These are phyloP conservation scores for Hylomyscus alleni DNA, from an alignment of 2,797 vertebrate species.

Conservation along the genomic window DNA sequence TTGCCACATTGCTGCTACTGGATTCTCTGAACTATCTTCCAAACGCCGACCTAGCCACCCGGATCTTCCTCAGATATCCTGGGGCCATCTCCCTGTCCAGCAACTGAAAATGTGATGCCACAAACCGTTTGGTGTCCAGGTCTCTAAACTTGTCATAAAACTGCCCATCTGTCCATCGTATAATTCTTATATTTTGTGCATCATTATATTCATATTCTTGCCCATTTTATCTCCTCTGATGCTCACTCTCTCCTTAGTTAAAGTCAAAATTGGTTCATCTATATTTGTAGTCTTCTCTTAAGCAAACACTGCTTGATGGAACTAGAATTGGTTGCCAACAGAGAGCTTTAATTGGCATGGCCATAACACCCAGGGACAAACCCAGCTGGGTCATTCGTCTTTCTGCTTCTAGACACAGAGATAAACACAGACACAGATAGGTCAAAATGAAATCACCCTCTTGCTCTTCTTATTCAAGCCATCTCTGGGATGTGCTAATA, in stretches of 20 bases:
- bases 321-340: slow-evolving; percentile 62
- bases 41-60: background rate
- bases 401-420: background rate
- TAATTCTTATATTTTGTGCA: background rate
- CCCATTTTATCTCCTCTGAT: background rate
- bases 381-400: slow-evolving; percentile 22
- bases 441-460: background rate
- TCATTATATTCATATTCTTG: background rate
- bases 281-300: slow-evolving; percentile 39
- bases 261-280: slow-evolving; percentile 16
- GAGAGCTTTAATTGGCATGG: slow-evolving; percentile 54
- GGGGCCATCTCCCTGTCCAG: background rate
- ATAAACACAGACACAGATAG: background rate
- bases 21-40: background rate
- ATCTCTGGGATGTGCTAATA: slow-evolving; percentile 9
- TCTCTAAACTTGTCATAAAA: background rate
- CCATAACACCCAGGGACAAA: slow-evolving; percentile 21
- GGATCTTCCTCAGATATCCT: background rate
- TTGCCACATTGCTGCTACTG: background rate
- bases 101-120: background rate
- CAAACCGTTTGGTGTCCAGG: background rate
- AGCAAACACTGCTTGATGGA: slow-evolving; percentile 56
- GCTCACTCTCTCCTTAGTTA: background rate
- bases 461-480: background rate
- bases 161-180: background rate